Percentiles rank a stretch among this genome's conserved stretches.
These are phyloP conservation scores for Hormiphora californensis DNA, from an alignment of 37 sponge, comb jelly and placozoan species.

Conservation along the genomic window DNA sequence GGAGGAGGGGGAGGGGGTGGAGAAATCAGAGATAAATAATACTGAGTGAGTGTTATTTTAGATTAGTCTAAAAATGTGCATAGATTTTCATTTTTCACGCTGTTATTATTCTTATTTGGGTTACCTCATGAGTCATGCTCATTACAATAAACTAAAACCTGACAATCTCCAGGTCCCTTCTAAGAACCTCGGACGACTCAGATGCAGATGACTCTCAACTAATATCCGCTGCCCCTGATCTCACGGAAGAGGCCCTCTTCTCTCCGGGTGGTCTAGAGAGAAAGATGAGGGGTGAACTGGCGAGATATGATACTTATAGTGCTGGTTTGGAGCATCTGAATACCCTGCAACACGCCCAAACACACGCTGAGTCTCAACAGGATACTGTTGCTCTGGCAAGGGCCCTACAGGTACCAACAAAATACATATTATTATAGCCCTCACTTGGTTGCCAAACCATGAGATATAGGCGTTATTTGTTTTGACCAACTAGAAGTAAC, in stretches of 20 bases:
- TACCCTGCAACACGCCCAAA: neutral
- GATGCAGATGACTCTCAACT: too few species aligned
- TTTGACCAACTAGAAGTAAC: neutral
- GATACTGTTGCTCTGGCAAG: slow-evolving; percentile 51
- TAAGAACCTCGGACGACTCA: too few species aligned
- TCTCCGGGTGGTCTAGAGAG: neutral
- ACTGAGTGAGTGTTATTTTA: neutral
- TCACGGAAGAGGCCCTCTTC: neutral
- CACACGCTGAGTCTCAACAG: slow-evolving; percentile 9
- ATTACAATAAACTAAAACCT: too few species aligned
- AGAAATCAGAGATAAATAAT: neutral
- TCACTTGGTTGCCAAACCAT: neutral
- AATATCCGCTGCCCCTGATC: neutral
- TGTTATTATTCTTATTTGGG: too few species aligned
- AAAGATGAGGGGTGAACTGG: slow-evolving; percentile 13
- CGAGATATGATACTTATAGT: slow-evolving; percentile 30
- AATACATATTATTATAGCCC: neutral
- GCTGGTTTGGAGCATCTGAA: slow-evolving; percentile 16
- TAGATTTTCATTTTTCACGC: too few species aligned
- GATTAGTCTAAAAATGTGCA: too few species aligned
- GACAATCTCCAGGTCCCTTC: too few species aligned
- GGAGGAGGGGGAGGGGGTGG: neutral
- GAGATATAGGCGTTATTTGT: neutral
- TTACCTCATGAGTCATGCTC: too few species aligned
- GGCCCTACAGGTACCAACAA: slow-evolving; percentile 30